These are phyloP conservation scores for Lumbricus terrestris DNA, from an alignment of 2,888 invertebrate species.

Conservation along the genomic window DNA sequence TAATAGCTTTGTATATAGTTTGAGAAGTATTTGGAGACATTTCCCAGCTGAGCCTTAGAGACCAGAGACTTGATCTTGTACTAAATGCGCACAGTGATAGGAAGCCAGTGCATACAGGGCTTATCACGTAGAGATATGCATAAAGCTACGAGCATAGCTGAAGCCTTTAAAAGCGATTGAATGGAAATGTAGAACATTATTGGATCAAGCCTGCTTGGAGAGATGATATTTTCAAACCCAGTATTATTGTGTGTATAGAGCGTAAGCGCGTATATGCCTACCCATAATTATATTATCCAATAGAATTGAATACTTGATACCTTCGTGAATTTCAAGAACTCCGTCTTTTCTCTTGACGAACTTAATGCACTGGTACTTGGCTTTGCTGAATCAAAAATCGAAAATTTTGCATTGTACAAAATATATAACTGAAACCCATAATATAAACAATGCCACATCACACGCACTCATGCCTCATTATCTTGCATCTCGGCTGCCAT, in stretches of 20 bases:
- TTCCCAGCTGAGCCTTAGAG: too few species aligned
- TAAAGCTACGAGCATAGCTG: too few species aligned
- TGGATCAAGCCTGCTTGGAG: not conserved
- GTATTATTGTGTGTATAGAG: not conserved
- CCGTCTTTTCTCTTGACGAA: constrained; percentile 27
- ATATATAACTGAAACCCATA: not conserved
- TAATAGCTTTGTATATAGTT: too few species aligned
- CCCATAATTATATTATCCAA: not conserved
- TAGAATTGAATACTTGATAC: not conserved
- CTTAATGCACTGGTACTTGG: constrained; percentile 31
- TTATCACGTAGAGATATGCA: too few species aligned
- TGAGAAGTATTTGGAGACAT: too few species aligned
- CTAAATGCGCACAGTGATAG: too few species aligned
- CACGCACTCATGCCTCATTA: not conserved
- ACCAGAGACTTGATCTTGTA: too few species aligned
- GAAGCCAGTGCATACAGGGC: too few species aligned
- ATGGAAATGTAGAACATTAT: too few species aligned
- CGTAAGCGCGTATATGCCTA: not conserved
- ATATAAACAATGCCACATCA: not conserved
- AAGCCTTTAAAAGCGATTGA: too few species aligned
- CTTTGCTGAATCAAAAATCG: constrained; percentile 11
- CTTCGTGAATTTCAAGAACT: constrained; percentile 30
- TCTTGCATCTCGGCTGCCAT: too few species aligned
- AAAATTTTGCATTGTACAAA: not conserved
- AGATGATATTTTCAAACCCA: not conserved